Evolutionary conservation across 2,113 vertebrate species (phyloP).

Genomic region (Tachysurus fulvidraco): DNA sequence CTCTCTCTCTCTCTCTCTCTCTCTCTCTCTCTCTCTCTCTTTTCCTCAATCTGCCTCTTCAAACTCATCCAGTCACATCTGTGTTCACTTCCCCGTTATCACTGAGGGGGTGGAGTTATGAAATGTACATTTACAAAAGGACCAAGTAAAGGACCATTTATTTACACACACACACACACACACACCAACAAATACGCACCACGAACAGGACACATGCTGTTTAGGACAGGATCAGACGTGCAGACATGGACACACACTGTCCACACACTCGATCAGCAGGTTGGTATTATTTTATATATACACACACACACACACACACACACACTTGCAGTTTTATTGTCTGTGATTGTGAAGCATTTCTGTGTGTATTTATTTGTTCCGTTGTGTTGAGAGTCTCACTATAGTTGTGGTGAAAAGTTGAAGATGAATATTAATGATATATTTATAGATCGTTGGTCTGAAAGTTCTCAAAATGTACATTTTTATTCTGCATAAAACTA

Average conservation of each 20-base stretch:
- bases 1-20: background rate
- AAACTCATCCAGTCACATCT: constrained; percentile 21
- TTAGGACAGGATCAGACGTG: background rate
- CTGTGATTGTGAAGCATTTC: background rate
- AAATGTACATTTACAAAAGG: constrained; percentile 26
- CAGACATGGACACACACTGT: constrained; percentile 31
- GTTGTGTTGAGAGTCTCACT: too few species aligned
- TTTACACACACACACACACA: background rate
- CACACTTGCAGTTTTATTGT: background rate
- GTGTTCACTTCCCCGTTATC: background rate
- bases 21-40: background rate
- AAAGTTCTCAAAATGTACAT: background rate
- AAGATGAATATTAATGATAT: background rate
- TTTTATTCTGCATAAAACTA: background rate
- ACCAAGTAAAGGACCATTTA: background rate
- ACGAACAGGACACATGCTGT: background rate
- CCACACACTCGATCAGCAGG: constrained; percentile 39
- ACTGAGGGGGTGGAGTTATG: constrained; percentile 24
- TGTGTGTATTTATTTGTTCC: background rate
- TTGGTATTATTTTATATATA: constrained; percentile 14
- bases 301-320: constrained; percentile 7
- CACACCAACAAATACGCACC: background rate
- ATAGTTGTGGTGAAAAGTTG: too few species aligned
- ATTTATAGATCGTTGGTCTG: background rate
- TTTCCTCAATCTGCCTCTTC: background rate